Evolutionary conservation across 2,888 invertebrate species (phyloP).

Genomic region (Geotrupes spiniger): DNA sequence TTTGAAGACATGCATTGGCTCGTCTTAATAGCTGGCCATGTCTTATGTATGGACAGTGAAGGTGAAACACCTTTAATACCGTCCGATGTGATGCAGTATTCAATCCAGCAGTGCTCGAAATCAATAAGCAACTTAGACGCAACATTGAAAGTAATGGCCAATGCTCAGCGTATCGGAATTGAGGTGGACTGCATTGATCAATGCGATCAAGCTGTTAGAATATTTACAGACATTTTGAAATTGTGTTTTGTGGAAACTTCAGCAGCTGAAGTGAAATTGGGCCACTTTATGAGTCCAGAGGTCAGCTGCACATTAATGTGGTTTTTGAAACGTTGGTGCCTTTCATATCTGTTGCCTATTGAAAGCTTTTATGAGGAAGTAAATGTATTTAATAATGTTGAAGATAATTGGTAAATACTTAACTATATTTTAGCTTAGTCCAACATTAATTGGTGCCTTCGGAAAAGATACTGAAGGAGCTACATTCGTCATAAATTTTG

Average conservation of each 20-base stretch:
- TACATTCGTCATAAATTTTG: conserved; percentile 60
- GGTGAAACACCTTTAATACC: conserved; percentile 68
- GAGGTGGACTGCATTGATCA: conserved; percentile 42
- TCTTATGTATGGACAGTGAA: conserved; percentile 64
- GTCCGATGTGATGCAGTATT: conserved; percentile 60
- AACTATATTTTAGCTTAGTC: conserved; percentile 55
- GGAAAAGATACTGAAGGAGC: conserved; percentile 66
- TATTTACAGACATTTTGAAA: conserved; percentile 69
- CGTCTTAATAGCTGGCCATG: conserved; percentile 70
- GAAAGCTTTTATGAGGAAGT: conserved; percentile 60
- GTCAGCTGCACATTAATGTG: conserved; percentile 74
- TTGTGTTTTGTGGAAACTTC: conserved; percentile 74
- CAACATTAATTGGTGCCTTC: conserved; percentile 60
- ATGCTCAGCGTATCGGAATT: conserved; percentile 34
- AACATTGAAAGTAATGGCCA: conserved; percentile 44
- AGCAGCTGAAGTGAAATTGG: conserved; percentile 65
- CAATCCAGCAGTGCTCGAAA: conserved; percentile 53
- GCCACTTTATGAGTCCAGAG: conserved; percentile 72
- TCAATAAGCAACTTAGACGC: conserved; percentile 38
- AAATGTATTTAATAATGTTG: conserved; percentile 19
- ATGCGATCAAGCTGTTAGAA: conserved; percentile 55
- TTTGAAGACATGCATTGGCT: conserved; percentile 93
- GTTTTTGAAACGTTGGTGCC: conserved; percentile 76
- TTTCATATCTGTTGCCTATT: conserved; percentile 66
- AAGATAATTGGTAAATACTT: conserved; percentile 6